phyloP scores from a whole-genome alignment of 2,113 vertebrate species.

The Uria lomvia region DNA sequence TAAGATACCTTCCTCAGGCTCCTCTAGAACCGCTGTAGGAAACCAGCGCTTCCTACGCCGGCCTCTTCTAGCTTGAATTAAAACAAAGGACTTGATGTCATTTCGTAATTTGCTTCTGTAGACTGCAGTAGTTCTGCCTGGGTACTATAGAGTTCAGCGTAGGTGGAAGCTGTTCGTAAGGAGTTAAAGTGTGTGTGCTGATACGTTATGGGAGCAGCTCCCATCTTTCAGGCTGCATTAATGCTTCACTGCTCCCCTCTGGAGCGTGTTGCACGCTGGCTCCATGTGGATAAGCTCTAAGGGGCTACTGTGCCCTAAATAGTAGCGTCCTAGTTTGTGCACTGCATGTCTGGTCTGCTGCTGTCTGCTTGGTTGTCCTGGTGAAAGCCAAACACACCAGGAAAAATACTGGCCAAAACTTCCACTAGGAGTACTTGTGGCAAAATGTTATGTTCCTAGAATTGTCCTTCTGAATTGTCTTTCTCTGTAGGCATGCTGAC shows the following conservation, averaged over 20 bases:
- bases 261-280: not conserved
- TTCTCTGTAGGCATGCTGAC: not conserved
- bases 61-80: not conserved
- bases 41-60: not conserved
- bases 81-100: not conserved
- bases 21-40: not conserved
- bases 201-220: not conserved
- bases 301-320: slow-evolving; percentile 52
- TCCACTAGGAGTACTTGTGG: not conserved
- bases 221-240: not conserved
- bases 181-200: not conserved
- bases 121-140: not conserved
- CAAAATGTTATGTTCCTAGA: not conserved
- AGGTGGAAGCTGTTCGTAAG: not conserved
- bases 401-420: not conserved
- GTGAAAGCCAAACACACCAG: not conserved
- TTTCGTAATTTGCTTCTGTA: not conserved
- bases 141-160: not conserved
- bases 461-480: not conserved
- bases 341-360: not conserved
- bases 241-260: not conserved
- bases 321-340: slow-evolving; percentile 36
- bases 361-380: not conserved
- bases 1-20: not conserved
- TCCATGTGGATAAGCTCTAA: slow-evolving; percentile 35